Conservation (phyloP, 2,888 invertebrate species). For the Tinea pellionella region DNA sequence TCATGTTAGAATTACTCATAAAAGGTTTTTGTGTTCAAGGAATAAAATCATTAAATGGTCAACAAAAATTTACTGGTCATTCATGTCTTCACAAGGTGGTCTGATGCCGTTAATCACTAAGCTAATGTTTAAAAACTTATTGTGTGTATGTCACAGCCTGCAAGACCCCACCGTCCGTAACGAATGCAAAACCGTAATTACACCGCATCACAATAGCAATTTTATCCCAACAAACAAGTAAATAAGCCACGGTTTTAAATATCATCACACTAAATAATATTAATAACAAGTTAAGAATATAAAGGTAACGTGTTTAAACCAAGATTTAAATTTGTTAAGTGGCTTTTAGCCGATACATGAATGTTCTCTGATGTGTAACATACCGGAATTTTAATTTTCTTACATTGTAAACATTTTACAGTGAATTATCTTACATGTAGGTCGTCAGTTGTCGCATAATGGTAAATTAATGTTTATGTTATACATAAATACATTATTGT, state of each 20-base stretch:
- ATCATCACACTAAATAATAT: neutral
- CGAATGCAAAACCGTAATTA: constrained; percentile 5
- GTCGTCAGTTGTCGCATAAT: neutral
- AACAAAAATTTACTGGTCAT: neutral
- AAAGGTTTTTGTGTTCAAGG: no score
- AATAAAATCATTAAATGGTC: no score
- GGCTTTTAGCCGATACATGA: neutral
- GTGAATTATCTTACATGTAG: neutral
- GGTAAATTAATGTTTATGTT: neutral
- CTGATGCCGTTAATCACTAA: constrained; percentile 45
- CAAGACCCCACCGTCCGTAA: constrained; percentile 11
- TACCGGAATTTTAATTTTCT: constrained; percentile 1
- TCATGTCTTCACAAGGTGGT: constrained; percentile 34
- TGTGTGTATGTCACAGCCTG: constrained; percentile 13
- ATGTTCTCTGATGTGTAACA: neutral
- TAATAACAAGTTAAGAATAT: neutral
- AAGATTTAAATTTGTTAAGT: neutral
- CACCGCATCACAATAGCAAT: neutral
- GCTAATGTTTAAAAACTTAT: constrained; percentile 26
- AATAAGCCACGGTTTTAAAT: neutral
- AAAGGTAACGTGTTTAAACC: neutral
- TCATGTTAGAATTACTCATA: no score
- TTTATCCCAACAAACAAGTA: neutral
- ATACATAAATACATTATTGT: no score
- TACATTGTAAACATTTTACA: neutral